Base-by-base conservation (phyloP, 1,140 invertebrate genomes). In the Neuroterus valhalla region DNA sequence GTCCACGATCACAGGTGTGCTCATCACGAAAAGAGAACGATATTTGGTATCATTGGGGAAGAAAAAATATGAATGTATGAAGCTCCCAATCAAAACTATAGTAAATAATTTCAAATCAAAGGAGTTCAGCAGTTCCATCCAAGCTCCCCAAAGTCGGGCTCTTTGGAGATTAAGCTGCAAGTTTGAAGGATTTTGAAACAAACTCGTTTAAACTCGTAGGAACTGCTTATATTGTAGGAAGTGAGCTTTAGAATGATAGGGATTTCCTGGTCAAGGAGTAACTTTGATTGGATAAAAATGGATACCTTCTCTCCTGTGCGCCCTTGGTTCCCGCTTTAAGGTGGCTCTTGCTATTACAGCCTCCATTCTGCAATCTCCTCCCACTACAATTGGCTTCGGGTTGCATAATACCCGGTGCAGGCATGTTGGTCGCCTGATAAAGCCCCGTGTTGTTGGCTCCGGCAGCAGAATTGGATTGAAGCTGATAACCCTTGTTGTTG, bases 341-440 rank as follows among this genome's bases (percentile, higher is more conserved):
- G 66, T 91, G 88, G 21, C 86, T 87, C 68, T 91, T 91, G 23
- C 83, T 89, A 55, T 89, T 89, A 62, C 84, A 87, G 1, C 85
- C 89, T 1, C 85, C 88, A 44, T 88, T 88, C 52, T 87, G 85
- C 2, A 85, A 68, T 52, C 87, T 82, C 12, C 85, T 84, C 3
- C 80, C 85, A 0, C 69, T 68, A 46, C 82, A 81, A 46, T 82
- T 84, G 6, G 73, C 75, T 6, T 88, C 82, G 17, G 77, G 71
- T 50, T 86, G 85, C 75, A 82, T 81, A 10, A 86, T 81, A 15
- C 84, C 79, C 0, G 85, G 74, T 0, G 82, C 82, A n/a, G 86
- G 81, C 69, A 87, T 82, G 15, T 75, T 71, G 0, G 85, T 75
- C 3, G 84, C 69, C 44, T 87, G 83, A 74, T 88, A 87, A 14